These are phyloP conservation scores for Acanthosoma haemorrhoidale DNA, from an alignment of 2,888 invertebrate genomes.

Conservation along the genomic window DNA sequence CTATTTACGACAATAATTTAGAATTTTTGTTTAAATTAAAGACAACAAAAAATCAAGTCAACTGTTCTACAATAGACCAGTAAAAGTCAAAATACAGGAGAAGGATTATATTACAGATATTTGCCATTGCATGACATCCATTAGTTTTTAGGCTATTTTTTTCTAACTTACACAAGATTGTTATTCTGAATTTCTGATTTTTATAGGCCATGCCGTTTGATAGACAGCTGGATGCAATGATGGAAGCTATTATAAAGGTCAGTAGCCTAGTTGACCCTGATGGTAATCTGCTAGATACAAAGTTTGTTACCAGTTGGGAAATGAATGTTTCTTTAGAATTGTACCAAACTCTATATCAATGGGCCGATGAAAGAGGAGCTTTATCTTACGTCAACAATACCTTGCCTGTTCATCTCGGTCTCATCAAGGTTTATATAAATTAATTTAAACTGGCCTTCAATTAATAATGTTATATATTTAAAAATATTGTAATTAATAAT, in stretches of 20 bases:
- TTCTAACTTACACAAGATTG: too few relatives aligned
- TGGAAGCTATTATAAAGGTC: slow-evolving; percentile 52
- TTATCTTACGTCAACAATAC: slow-evolving; percentile 58
- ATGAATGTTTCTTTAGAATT: slow-evolving; percentile 43
- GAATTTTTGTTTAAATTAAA: too few relatives aligned
- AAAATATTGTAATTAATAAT: background rate
- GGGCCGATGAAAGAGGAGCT: slow-evolving; percentile 49
- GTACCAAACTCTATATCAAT: slow-evolving; percentile 52
- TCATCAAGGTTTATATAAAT: slow-evolving; percentile 60
- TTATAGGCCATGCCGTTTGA: background rate
- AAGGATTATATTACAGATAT: too few relatives aligned
- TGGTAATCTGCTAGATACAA: background rate
- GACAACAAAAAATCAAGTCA: too few relatives aligned
- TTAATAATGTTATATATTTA: background rate
- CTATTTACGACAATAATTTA: too few relatives aligned
- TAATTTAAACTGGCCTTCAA: background rate
- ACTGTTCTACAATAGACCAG: too few relatives aligned
- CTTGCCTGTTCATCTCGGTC: slow-evolving; percentile 59
- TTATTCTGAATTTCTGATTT: too few relatives aligned
- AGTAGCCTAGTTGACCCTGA: slow-evolving; percentile 45
- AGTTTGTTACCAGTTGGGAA: background rate
- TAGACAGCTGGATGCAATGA: slow-evolving; percentile 45
- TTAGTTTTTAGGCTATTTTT: too few relatives aligned
- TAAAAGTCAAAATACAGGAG: too few relatives aligned
- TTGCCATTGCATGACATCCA: too few relatives aligned